Base-by-base conservation (phyloP, 2,888 invertebrate species). In the Hetaerina titia region DNA sequence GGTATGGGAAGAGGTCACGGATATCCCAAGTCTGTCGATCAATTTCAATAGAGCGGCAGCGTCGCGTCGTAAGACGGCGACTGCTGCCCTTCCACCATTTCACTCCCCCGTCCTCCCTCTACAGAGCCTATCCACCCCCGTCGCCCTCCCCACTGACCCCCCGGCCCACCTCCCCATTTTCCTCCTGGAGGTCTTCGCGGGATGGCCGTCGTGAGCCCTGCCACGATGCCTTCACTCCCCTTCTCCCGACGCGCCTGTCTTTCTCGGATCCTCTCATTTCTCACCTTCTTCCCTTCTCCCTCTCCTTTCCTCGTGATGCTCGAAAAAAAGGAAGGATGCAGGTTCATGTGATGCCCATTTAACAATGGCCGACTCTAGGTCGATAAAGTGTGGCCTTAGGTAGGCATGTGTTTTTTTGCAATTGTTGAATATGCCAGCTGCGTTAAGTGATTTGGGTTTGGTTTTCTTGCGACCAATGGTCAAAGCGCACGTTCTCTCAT, bases 11-110 rank as follows among this genome's bases (percentile, higher is more conserved):
- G 90, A 90, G 90, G 90, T 90, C 90, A 90, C 90, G 90, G 90
- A 90, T 90, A 90, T 90, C 64, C 90, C 31, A 22, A 69, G 64
- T 64, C 69, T 69, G 69, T 69, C 92, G 92, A 92, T 92, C 92
- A 92, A 92, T 92, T 92, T 92, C 92, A 92, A 92, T 90, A 90
- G 90, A 69, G 90, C 90, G 89, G 89, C 89, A 58, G 89, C 89
- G 89, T 89, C 89, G 89, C 89, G 81, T 81, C 89, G 64, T 45
- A 64, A 81, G 64, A 25, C 90, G 63, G 64, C 64, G 90, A 90
- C n/a, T 60, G 22, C 90, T 13, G 90, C 19, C 64, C 45, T 13
- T 17, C 69, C 45, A 45, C 45, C 45, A 45, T 45, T 45, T 45
- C 45, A 45, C 45, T 45, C 45, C 45, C 45, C 45, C 45, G 1